Base-by-base conservation (phyloP, 2,888 invertebrate species). In the Lasioglossum calceatum region DNA sequence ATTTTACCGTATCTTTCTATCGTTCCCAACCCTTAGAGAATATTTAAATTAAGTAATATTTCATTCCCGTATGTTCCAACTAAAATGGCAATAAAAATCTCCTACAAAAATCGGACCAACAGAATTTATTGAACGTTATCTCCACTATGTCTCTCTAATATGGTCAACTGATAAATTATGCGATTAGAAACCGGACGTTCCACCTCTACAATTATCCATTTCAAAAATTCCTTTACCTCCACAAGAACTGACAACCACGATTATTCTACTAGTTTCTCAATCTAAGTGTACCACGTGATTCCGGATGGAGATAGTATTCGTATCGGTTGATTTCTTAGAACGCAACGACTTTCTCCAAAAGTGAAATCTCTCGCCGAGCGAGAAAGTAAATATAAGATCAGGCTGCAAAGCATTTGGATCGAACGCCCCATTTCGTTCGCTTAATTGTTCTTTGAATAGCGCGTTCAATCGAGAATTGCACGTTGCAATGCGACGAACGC, bases 311-410 rank as follows among this genome's bases (percentile, higher is more conserved):
- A 3, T 70, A 23, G 19, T 61, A 54, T n/a, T 72, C 44, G 72
- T 44, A 14, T 44, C 36, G 73, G 39, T 50, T 84, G 50, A 44
- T 39, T 72, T 85, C 86, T 79, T 81, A 74, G 78, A 85, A 82
- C 81, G 79, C 75, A 79, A 67, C 82, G 84, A 91, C 93, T 93
- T 93, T 93, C 93, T 92, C 93, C 81, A 75, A 79, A 86, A 91
- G 93, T 92, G 93, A 93, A 93, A 93, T 91, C 90, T 90, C 16
- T 39, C n/a, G 8, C 14, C 3, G 50, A 58, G 70, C 83, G 90
- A 90, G 91, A 91, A 91, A 91, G 91, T 87, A 86, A 83, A 89
- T 83, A 88, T 83, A 84, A 70, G 12, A 47, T 81, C 75, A 19
- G 44, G 73, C 88, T 80, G 14, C 12, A 36, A 80, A 16, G 27